Evolutionary conservation across 2,113 vertebrate genomes (phyloP).

Genomic region (Porphyrio hochstetteri): DNA sequence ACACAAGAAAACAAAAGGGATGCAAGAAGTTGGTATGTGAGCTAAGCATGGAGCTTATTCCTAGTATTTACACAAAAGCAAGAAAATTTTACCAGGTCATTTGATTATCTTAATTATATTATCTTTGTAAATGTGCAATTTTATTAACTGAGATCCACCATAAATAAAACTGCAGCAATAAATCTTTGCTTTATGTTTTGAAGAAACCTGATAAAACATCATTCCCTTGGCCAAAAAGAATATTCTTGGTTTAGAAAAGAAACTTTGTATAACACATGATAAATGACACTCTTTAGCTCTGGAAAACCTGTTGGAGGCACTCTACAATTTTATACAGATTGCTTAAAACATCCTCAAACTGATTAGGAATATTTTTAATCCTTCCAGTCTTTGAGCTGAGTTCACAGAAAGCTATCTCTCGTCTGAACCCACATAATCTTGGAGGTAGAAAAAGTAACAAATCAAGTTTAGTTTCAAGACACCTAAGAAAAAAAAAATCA

Average conservation of each 20-base stretch:
- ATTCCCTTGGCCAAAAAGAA: not conserved
- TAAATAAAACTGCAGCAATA: not conserved
- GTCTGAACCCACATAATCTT: not conserved
- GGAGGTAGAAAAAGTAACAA: not conserved
- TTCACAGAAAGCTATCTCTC: not conserved
- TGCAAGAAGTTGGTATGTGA: not conserved
- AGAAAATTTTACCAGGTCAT: not conserved
- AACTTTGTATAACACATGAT: not conserved
- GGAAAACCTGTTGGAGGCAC: not conserved
- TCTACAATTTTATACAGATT: not conserved
- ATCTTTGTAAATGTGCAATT: not conserved
- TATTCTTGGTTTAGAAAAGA: not conserved
- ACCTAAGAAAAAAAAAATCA: not conserved
- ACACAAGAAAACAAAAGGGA: not conserved
- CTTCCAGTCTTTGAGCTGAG: not conserved
- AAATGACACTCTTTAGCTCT: not conserved
- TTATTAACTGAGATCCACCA: not conserved
- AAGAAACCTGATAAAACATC: not conserved
- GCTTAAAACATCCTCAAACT: not conserved
- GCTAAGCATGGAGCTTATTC: not conserved
- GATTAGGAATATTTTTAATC: not conserved
- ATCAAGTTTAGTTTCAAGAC: not conserved
- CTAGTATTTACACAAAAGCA: not conserved
- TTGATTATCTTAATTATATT: not conserved
- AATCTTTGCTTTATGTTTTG: not conserved